Base-by-base conservation (phyloP, 2,888 invertebrate genomes). In the Drosophila subsilvestris region DNA sequence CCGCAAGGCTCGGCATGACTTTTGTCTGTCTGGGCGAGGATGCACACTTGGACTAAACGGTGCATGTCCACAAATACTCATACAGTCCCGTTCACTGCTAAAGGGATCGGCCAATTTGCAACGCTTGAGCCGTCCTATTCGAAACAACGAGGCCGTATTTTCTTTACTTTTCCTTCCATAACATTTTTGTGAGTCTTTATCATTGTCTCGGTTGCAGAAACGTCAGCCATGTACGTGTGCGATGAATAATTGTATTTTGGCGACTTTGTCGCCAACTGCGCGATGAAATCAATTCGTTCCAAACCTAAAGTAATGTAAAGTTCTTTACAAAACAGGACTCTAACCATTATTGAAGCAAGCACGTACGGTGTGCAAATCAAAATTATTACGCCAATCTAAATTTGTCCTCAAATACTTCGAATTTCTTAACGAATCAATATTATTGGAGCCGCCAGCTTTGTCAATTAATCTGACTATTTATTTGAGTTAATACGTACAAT, bases 221-320 rank as follows among this genome's bases (percentile, higher is more conserved):
- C 56, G 66, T 49, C 61, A 58, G 62, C 58, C 48, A 37, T 27
- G 27, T 27, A 75, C 58, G 61, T 68, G 61, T 55, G 45, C 51
- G 48, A 54, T 73, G 57, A 60, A 72, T 67, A 63, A 55, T 69
- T 63, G 65, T 59, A 61, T 65, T 63, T 70, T 57, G 65, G 54
- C 67, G 86, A 76, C 76, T 74, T 81, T 76, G 77, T 76, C 80
- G 75, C 74, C 69, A 66, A 66, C 48, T 66, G 58, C 63, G 51
- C 76, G 66, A 51, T 66, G 43, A 86, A 90, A 90, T 89, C 89
- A 78, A 90, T 90, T 90, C 73, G 90, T 81, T 89, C 86, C 81
- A 79, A 81, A 63, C 79, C 79, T 18, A 77, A 78, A 58, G 29
- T 50, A 62, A 63, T 65, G 48, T 68, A 70, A 86, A 86, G 63